Conservation (phyloP, 2,113 vertebrate species). For the Capra hircus region DNA sequence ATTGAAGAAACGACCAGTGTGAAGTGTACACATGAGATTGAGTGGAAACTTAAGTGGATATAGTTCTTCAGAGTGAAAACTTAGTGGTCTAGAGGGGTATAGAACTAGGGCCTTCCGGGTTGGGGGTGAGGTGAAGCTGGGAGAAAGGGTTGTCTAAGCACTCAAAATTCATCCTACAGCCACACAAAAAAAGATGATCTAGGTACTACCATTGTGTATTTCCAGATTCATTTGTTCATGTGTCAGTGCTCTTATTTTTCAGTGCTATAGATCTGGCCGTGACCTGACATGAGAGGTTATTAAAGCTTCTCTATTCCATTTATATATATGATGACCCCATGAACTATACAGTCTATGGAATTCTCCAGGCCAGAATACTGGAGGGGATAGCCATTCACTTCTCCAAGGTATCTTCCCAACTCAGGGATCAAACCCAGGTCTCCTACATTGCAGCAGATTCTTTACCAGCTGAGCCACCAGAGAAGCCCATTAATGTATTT, state of each 20-base stretch:
- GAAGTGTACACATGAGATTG: not conserved
- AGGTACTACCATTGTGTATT: not conserved
- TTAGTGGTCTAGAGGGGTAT: not conserved
- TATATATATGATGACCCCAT: not conserved
- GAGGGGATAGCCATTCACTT: not conserved
- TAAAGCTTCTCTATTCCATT: not conserved
- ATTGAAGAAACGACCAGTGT: not conserved
- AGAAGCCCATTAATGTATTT: not conserved
- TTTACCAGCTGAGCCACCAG: not conserved
- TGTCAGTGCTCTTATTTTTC: not conserved
- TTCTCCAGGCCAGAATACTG: not conserved
- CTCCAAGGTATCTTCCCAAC: not conserved
- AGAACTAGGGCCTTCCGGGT: not conserved
- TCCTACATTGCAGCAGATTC: not conserved
- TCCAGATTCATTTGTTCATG: not conserved
- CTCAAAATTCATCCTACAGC: not conserved
- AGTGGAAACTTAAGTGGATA: accelerated
- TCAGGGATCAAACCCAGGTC: not conserved
- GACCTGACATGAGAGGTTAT: not conserved
- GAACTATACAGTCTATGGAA: not conserved
- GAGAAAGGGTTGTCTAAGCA: not conserved
- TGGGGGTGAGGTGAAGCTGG: not conserved
- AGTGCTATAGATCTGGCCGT: not conserved
- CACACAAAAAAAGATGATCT: not conserved
- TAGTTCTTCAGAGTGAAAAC: not conserved